Conservation (phyloP, 2,888 invertebrate genomes). For the Cyaniris semiargus region DNA sequence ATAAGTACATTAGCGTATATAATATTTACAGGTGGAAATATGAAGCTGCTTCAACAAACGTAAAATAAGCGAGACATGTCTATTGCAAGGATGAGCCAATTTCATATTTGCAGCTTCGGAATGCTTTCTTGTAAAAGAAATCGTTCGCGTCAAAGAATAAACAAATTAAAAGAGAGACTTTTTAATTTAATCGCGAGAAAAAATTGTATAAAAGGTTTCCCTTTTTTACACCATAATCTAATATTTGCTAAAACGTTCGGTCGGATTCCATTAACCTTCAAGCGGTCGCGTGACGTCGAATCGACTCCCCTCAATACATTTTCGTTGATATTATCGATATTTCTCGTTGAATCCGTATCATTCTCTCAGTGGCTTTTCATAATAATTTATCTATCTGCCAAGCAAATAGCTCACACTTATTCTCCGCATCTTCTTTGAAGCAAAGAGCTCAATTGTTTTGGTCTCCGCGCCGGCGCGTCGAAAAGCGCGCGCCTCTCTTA, state of each 20-base stretch:
- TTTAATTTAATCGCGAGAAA: not conserved
- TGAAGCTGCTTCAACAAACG: constrained; percentile 43
- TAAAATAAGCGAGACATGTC: constrained; percentile 58
- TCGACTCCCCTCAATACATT: too few relatives aligned
- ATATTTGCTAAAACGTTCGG: not conserved
- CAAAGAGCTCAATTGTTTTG: too few relatives aligned
- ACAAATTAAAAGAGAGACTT: constrained; percentile 36
- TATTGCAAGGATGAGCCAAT: constrained; percentile 63
- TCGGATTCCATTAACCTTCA: not conserved
- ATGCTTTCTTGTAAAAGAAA: constrained; percentile 59
- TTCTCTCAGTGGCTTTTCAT: too few relatives aligned
- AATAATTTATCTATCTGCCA: too few relatives aligned
- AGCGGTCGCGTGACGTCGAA: too few relatives aligned
- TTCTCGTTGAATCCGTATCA: too few relatives aligned
- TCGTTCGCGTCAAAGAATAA: constrained; percentile 58
- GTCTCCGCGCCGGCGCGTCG: too few relatives aligned
- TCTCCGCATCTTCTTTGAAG: too few relatives aligned
- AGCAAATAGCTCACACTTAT: too few relatives aligned
- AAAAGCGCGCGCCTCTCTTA: too few relatives aligned
- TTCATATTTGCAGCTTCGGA: constrained; percentile 64
- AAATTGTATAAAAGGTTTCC: not conserved
- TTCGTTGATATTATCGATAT: too few relatives aligned
- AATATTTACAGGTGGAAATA: constrained; percentile 40
- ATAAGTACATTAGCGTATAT: constrained; percentile 31
- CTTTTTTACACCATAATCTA: constrained; percentile 7